Evolutionary conservation across 1,140 invertebrate genomes (phyloP).

Genomic region (Brachionus rotundiformis): DNA sequence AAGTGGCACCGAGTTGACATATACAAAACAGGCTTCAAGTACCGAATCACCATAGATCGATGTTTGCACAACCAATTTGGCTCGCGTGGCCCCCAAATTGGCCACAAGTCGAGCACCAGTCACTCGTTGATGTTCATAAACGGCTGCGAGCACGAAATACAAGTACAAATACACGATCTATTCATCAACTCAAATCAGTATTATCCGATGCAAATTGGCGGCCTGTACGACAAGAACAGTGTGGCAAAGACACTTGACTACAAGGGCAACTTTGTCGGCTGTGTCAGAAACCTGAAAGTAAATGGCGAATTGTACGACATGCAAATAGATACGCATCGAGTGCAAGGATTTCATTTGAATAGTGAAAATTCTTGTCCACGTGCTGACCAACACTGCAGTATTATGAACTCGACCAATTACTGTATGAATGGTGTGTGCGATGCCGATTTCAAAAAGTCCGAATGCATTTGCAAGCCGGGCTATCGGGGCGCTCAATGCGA

Average conservation of each 20-base stretch:
- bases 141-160: conserved; percentile 48
- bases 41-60: conserved; percentile 36
- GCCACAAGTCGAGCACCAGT: conserved; percentile 8
- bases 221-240: conserved; percentile 33
- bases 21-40: conserved; percentile 78
- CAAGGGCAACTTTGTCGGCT: conserved; percentile 38
- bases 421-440: conserved; percentile 80
- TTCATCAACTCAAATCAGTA: conserved; percentile 49
- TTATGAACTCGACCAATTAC: conserved; percentile 52
- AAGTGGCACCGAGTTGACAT: conserved; percentile 89
- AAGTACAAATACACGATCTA: conserved; percentile 45
- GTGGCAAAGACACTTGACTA: conserved; percentile 22
- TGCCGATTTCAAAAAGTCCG: conserved; percentile 73
- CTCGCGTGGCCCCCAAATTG: not conserved
- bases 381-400: conserved; percentile 18
- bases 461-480: conserved; percentile 79
- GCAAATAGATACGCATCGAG: conserved; percentile 8
- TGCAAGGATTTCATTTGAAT: conserved; percentile 28
- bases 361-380: conserved; percentile 2
- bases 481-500: conserved; percentile 80
- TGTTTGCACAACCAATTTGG: not conserved
- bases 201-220: conserved; percentile 50
- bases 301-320: conserved; percentile 43
- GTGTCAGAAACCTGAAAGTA: conserved; percentile 27
- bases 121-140: conserved; percentile 6